Base-by-base conservation (phyloP, 2,797 vertebrate genomes). In the Paedocypris micromegethes region DNA sequence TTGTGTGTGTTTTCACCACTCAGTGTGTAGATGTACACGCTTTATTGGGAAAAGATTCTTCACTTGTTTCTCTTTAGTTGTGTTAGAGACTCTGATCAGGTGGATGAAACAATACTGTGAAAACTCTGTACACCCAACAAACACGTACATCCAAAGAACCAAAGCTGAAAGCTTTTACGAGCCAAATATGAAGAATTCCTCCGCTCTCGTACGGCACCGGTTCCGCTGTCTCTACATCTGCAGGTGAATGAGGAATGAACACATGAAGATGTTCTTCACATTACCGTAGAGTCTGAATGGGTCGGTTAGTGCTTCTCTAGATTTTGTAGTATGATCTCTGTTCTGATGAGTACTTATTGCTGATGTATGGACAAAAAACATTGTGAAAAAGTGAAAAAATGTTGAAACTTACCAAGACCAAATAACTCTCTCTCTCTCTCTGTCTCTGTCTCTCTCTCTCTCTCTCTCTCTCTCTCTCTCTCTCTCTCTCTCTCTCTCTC, bases 261-360 rank as follows among this genome's bases (percentile, higher is more conserved):
- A 83, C 83, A 85, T 78, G 73, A 83, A 84, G 76, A 81, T 82
- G 77, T 73, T 79, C 83, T 84, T 86, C 83, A 84, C 81, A 79
- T 85, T 81, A 87, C 88, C 85, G 84, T 89, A 87, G 91, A 92
- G 90, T 91, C 86, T 86, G 89, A 93, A 91, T 92, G 91, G 91
- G 91, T 89, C 89, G 88, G 89, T 91, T 91, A 90, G 90, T 91
- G 89, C 85, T 90, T 89, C 88, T 87, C 87, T 92, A 92, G 90
- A 89, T 91, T 91, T 91, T 91, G 88, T 88, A 90, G 88, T 86
- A 88, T 88, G 78, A 90, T 92, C 88, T 91, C 86, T 90, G 89
- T 91, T 91, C 90, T 87, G 88, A 90, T 89, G 89, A 90, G 87
- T 89, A 86, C 88, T 89, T 88, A 91, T 90, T 82, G 85, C 85